Base-by-base conservation (phyloP, 92 coral and sea anemone species). In the Palythoa caribaeorum region DNA sequence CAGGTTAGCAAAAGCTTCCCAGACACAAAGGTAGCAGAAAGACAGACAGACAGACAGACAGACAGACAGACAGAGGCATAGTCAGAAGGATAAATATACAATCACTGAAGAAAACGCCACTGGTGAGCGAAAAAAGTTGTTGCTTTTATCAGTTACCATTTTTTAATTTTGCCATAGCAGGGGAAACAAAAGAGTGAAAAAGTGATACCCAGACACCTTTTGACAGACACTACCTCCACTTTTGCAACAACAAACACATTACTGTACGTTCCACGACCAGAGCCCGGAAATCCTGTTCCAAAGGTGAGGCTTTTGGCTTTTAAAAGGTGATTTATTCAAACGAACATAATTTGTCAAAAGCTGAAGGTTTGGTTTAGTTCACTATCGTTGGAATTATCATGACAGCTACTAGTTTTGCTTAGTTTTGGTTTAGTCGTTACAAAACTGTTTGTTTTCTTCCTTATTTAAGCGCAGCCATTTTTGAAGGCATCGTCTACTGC, bases 241-340 rank as follows among this genome's bases (percentile, higher is more conserved):
- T 69, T 77, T 54, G 73, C 93, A 14, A 91, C 91, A 0, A 76
- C 92, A 17, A 91, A 93, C 28, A 90, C 98, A 6, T 91, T 74
- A 28, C 87, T 94, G 16, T 94, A 91, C 60, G 81, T 92, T 39
- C 97, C 97, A 1, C 86, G 78, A 53, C 93, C 95, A 0, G 53
- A 75, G 60, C 70, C 92, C 53, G 94, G 90, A 83, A 92, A 87
- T 87, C 92, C 92, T 54, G 87, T 86, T 48, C 86, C 92, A 11
- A 89, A 92, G 94, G 94, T 92, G 60, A 83, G 75, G 10, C 7
- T 39, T 6, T 10, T 2, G 3, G 62, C 17, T 6, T 54, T 10
- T 7, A 54, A 54, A 2, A 54, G 48, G 48, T 44, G 4, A 44
- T 4, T 3, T 7, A 44, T 44, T 44, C 4, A 3, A 44, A 44